Evolutionary conservation across 2,888 invertebrate species (phyloP), one percentile per base, ranked within the genome.

Genomic region (Drosophila rubida): DNA sequence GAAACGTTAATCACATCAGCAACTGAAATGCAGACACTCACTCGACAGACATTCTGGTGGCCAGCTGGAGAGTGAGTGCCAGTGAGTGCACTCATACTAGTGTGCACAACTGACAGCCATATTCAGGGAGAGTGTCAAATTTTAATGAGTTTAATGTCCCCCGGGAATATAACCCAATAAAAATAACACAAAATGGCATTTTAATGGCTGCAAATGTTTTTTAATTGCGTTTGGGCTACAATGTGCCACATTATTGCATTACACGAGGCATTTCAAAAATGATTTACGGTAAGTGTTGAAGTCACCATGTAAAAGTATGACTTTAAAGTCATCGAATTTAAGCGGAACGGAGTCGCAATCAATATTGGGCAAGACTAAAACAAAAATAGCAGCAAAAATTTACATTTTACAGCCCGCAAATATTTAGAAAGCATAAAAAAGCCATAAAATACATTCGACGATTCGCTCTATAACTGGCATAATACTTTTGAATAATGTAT

Each of bases 181-280:
- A 84, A 57, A 61, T 25, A 54, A 61, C 50, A 75, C 64, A 49
- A 78, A 81, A 81, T 86, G 75, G 32, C 75, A 64, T 75, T 85
- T 78, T 78, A 81, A 78, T 75, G 86, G 78, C 57, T 73, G 73
- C 86, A 86, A 81, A 86, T 80, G 66, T 78, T 69, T 77, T 77
- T 72, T 81, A 85, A 81, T 81, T 85, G 77, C 83, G 80, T 77
- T 80, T 77, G 82, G 77, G 80, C 76, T 77, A 72, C 55, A 19
- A 39, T 45, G 55, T 45, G 49, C 14, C 41, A 14, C 13, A 61
- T 75, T 63, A 65, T 65, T 59, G 71, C 80, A 45, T 62, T 53
- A 64, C 69, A 57, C 49, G 42, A 37, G 7, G 51, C 14, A 45
- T 35, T 45, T 32, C 11, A 19, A 50, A 35, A 51, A 51, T 57